Conservation (phyloP, 2,888 invertebrate genomes). For the Drosophila subquinaria region DNA sequence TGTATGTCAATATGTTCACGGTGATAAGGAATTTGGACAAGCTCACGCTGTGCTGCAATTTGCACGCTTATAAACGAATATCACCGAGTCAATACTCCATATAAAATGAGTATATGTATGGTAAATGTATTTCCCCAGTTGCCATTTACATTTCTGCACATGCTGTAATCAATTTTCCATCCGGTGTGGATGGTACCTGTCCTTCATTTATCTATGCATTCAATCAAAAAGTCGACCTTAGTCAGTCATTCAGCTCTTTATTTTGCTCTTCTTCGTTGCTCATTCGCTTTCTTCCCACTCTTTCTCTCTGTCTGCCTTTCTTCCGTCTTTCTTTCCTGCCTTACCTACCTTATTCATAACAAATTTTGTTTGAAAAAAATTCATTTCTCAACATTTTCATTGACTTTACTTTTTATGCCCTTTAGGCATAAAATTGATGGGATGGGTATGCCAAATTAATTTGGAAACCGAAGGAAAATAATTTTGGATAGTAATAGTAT, state of each 20-base stretch:
- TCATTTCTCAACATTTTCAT: constrained; percentile 54
- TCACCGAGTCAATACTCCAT: not conserved
- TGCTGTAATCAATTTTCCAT: constrained; percentile 71
- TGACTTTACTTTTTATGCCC: constrained; percentile 25
- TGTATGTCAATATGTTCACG: constrained; percentile 19
- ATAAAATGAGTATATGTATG: not conserved
- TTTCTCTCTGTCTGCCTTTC: not conserved
- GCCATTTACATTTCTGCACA: constrained; percentile 61
- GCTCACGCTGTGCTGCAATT: constrained; percentile 36
- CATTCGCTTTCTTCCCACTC: not conserved
- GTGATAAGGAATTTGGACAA: constrained; percentile 38
- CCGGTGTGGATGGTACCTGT: constrained; percentile 52
- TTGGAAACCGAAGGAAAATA: not conserved
- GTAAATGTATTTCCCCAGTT: not conserved
- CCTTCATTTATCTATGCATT: constrained; percentile 72
- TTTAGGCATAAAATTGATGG: not conserved
- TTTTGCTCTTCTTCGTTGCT: constrained; percentile 9
- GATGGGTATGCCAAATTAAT: not conserved
- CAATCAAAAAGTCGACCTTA: constrained; percentile 71
- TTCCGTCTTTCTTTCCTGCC: constrained; percentile 3
- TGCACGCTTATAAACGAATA: constrained; percentile 41
- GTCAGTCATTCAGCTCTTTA: constrained; percentile 40
- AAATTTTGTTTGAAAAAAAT: constrained; percentile 57
- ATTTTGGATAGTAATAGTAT: too few species aligned
- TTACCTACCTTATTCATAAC: constrained; percentile 38